Evolutionary conservation across 2,888 invertebrate genomes (phyloP).

Genomic region (Zelleria hepariella): DNA sequence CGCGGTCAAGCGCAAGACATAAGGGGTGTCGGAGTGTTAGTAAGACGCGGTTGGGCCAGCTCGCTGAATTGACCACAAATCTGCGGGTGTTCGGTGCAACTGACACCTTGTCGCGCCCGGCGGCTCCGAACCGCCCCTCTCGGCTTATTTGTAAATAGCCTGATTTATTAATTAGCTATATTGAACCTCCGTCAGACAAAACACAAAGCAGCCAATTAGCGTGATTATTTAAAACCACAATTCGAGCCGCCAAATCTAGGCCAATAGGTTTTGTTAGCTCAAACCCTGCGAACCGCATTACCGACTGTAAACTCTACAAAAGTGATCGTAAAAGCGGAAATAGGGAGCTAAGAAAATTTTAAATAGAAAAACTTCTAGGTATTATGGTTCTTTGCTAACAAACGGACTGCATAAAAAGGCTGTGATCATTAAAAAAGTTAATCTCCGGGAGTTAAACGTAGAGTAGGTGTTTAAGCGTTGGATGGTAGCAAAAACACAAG

Average conservation of each 20-base stretch:
- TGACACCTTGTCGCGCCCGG: constrained; percentile 39
- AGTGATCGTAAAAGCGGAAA: not conserved
- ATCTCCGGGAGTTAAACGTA: not conserved
- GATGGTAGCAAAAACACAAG: constrained; percentile 12
- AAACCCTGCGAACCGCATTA: not conserved
- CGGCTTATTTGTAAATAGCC: constrained; percentile 42
- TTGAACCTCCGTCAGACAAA: not conserved
- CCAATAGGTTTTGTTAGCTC: not conserved
- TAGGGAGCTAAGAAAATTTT: not conserved
- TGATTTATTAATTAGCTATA: constrained; percentile 43
- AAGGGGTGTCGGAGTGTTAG: constrained; percentile 21
- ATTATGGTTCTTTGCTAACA: constrained; percentile 1
- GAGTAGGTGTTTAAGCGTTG: constrained; percentile 2
- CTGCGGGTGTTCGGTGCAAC: constrained; percentile 47
- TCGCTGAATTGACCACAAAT: constrained; percentile 55
- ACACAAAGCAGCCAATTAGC: not conserved
- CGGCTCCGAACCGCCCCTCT: constrained; percentile 43
- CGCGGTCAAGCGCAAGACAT: constrained; percentile 36
- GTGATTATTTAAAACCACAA: not conserved
- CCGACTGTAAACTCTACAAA: not conserved
- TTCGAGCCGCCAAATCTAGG: not conserved
- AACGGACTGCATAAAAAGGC: constrained; percentile 4
- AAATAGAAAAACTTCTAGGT: not conserved
- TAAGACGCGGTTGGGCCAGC: constrained; percentile 23
- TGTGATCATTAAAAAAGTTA: constrained; percentile 5